Base-by-base conservation (phyloP, 1,140 invertebrate species). In the Ostrea denselamellosa region DNA sequence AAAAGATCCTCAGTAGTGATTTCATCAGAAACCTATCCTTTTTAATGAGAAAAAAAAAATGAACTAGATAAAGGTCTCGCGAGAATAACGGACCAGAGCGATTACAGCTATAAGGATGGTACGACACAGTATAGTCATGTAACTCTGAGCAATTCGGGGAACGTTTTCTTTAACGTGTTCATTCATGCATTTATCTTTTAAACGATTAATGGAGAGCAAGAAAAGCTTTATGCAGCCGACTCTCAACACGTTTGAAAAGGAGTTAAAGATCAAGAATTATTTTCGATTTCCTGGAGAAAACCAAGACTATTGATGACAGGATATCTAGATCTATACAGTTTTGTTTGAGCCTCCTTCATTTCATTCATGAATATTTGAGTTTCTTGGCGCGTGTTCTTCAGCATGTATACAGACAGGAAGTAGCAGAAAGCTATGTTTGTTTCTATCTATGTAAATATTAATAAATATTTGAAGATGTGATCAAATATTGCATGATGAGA, bases 371-470 rank as follows among this genome's bases (percentile, higher is more conserved):
- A 77, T 34, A 34, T 25, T 77, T 77, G 14, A 28, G 68, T 77
- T 77, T 28, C 17, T n/a, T 12, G 8, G 68, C 68, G 58, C 14
- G 58, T 17, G 14, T 12, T 77, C 12, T 25, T 62, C 0, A 17
- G 25, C 25, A 34, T 28, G 28, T 34, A 14, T 14, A 28, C 25
- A 14, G 68, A 77, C 28, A 34, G 68, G 68, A 77, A 77, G 28
- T 25, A 34, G 25, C 14, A 5, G 25, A 77, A 28, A 77, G 22
- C 68, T 25, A 34, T 34, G 56, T 77, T 77, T 28, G 22, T 77
- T 77, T 28, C 22, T 19, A 62, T 22, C 68, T 28, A 28, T 28
- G 25, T 77, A 77, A 77, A 77, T 77, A 77, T 77, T 28, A 77
- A 25, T 77, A 34, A 77, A 77, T 77, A 28, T 28, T 17, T 19